These are phyloP conservation scores for Syngnathus scovelli DNA, from an alignment of 2,113 vertebrate genomes.

Conservation along the genomic window DNA sequence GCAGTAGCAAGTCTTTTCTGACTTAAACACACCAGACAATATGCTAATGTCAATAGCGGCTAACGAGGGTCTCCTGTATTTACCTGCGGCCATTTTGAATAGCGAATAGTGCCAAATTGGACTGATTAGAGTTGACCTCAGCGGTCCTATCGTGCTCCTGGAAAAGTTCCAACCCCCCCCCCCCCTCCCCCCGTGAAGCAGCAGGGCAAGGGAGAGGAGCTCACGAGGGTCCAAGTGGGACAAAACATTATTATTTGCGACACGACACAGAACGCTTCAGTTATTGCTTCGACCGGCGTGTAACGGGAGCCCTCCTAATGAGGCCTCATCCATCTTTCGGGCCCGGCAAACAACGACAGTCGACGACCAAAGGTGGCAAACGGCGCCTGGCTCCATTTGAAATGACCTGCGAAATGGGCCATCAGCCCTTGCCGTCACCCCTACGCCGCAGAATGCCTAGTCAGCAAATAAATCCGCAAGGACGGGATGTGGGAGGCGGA, in stretches of 20 bases:
- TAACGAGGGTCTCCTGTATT: too few relatives aligned
- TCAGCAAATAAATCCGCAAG: slow-evolving; percentile 52
- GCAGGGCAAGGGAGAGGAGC: neutral
- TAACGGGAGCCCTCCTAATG: slow-evolving; percentile 38
- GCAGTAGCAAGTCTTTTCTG: too few relatives aligned
- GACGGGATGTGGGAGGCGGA: slow-evolving; percentile 20
- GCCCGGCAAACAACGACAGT: slow-evolving; percentile 22
- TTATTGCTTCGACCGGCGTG: slow-evolving; percentile 30
- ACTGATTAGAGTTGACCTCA: neutral
- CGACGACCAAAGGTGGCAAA: slow-evolving; percentile 29
- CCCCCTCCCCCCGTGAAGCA: slow-evolving; percentile 9
- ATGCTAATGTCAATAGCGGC: too few relatives aligned
- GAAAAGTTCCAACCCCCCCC: neutral
- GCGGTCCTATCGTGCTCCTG: neutral
- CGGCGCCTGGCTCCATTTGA: slow-evolving; percentile 51
- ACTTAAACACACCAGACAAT: too few relatives aligned
- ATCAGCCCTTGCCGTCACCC: slow-evolving; percentile 17
- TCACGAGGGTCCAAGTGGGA: slow-evolving; percentile 16
- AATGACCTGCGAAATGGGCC: slow-evolving; percentile 53
- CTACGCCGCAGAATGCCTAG: slow-evolving; percentile 47
- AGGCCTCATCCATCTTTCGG: slow-evolving; percentile 46
- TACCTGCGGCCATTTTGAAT: too few relatives aligned
- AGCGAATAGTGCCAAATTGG: neutral
- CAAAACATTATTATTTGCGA: slow-evolving; percentile 44
- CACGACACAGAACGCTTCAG: slow-evolving; percentile 44